Evolutionary conservation across 1,140 invertebrate species (phyloP).

Genomic region (Cyrtorhinus lividipennis): DNA sequence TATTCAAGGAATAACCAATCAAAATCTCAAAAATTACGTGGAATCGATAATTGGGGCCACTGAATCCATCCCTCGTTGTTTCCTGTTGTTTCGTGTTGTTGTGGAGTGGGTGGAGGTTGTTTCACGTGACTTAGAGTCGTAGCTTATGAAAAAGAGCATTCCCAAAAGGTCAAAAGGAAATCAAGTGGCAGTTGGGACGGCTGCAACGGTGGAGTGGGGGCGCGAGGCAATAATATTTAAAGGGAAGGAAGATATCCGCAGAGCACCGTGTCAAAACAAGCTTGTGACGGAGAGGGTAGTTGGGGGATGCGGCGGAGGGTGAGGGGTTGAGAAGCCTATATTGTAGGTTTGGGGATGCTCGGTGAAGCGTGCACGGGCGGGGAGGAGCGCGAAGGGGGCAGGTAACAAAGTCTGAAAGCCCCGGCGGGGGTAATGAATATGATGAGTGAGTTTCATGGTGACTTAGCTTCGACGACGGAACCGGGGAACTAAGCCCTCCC

Average conservation of each 20-base stretch:
- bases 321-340: too few relatives aligned
- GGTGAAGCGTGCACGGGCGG: background rate
- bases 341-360: too few relatives aligned
- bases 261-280: constrained; percentile 1
- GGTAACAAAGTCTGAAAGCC: background rate
- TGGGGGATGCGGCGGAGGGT: background rate
- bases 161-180: background rate
- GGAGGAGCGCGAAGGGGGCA: background rate
- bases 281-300: background rate
- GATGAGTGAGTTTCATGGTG: constrained; percentile 9
- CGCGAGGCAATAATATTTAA: constrained; percentile 3
- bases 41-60: too few relatives aligned
- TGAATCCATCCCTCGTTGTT: too few relatives aligned
- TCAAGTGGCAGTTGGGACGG: background rate
- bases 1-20: too few relatives aligned
- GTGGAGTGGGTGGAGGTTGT: too few relatives aligned
- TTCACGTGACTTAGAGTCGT: too few relatives aligned
- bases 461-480: constrained; percentile 4
- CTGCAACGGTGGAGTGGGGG: background rate
- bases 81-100: too few relatives aligned
- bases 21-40: too few relatives aligned
- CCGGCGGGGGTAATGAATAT: background rate
- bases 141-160: too few relatives aligned
- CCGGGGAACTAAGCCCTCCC: background rate
- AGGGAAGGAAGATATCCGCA: constrained; percentile 1